A percentile compares a stretch with the other conserved stretches of the same genome.
Conservation (phyloP, 2,113 vertebrate genomes). For the Hylia prasina region DNA sequence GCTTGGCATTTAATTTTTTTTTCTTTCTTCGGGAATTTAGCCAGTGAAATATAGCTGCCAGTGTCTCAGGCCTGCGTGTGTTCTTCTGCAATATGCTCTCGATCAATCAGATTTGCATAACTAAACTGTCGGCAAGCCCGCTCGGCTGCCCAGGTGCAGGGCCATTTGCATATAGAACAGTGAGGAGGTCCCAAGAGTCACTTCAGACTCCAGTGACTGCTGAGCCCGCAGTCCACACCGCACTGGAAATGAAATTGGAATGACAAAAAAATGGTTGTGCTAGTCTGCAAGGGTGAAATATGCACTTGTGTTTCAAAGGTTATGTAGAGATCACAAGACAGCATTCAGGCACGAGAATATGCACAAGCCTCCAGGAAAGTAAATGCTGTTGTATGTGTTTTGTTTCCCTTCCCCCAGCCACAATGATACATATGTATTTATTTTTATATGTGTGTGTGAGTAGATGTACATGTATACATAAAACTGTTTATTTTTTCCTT, state of each 20-base stretch:
- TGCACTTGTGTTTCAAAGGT: constrained; percentile 73
- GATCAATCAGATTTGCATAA: constrained; percentile 99
- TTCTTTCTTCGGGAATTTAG: constrained; percentile 82
- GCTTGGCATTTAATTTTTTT: constrained; percentile 77
- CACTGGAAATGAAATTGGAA: constrained; percentile 98
- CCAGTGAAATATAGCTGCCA: constrained; percentile 92
- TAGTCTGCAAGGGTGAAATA: constrained; percentile 78
- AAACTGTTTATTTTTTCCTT: neutral
- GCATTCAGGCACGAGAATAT: constrained; percentile 29
- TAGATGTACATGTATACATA: neutral
- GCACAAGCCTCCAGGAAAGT: constrained; percentile 14
- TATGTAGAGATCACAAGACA: constrained; percentile 73
- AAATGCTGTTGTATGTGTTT: neutral
- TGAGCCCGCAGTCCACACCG: constrained; percentile 91
- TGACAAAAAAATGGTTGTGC: constrained; percentile 88
- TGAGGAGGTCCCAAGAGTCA: constrained; percentile 98
- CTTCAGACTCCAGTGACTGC: constrained; percentile 98
- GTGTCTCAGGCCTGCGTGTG: constrained; percentile 81
- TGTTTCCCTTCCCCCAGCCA: neutral
- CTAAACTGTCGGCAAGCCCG: constrained; percentile 97
- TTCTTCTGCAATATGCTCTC: constrained; percentile 94
- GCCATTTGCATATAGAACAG: constrained; percentile 99
- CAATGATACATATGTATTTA: neutral
- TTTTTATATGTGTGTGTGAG: neutral
- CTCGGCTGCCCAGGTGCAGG: constrained; percentile 98